Conservation (phyloP, 2,888 invertebrate species). For the Polietes domitor region DNA sequence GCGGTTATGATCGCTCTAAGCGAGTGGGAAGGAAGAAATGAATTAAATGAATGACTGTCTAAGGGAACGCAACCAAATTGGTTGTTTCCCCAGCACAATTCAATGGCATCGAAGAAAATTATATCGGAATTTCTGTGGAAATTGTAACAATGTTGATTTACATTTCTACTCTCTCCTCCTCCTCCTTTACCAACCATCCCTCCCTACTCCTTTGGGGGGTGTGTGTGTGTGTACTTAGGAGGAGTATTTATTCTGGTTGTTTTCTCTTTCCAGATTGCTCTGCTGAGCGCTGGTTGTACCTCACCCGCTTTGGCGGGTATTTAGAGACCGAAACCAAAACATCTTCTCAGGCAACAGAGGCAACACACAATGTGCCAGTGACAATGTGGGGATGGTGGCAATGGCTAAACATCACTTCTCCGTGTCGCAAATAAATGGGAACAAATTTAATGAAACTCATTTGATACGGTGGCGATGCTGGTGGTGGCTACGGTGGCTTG, state of each 20-base stretch:
- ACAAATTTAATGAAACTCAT: constrained; percentile 56
- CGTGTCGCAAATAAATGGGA: constrained; percentile 36
- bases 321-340: background rate
- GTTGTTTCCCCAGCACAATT: constrained; percentile 12
- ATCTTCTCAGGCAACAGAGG: background rate
- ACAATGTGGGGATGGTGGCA: background rate
- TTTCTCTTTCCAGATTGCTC: constrained; percentile 10
- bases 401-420: constrained; percentile 8
- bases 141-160: constrained; percentile 56
- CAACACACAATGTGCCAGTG: background rate
- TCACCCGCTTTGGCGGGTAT: no score
- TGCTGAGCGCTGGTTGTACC: background rate
- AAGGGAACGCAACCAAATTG: constrained; percentile 18
- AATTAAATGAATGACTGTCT: background rate
- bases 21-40: constrained; percentile 1
- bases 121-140: constrained; percentile 52
- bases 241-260: background rate
- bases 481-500: background rate
- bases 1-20: no score
- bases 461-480: constrained; percentile 40
- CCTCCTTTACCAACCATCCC: background rate
- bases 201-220: background rate
- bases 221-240: background rate
- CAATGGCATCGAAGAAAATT: constrained; percentile 42
- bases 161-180: constrained; percentile 35